These are phyloP conservation scores for Daubentonia madagascariensis DNA, from an alignment of 2,113 vertebrate species.

Conservation along the genomic window DNA sequence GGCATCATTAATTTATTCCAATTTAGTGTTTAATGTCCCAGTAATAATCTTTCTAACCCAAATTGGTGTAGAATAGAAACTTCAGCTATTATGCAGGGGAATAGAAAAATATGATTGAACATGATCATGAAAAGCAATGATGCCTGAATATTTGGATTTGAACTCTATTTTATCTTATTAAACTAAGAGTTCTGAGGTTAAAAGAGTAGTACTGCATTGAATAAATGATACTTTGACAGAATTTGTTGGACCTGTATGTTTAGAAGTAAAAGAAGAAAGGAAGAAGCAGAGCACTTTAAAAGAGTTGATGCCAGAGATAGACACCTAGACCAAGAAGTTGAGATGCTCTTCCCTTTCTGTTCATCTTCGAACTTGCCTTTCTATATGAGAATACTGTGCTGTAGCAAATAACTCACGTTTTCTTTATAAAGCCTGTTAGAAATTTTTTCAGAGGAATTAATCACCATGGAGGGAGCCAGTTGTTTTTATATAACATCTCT, in stretches of 20 bases:
- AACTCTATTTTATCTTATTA: not conserved
- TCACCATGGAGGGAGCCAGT: not conserved
- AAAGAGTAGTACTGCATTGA: not conserved
- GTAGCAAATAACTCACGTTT: not conserved
- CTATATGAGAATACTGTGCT: not conserved
- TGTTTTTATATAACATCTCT: not conserved
- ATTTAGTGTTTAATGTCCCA: not conserved
- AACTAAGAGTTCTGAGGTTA: not conserved
- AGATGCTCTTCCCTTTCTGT: not conserved
- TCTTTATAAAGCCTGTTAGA: not conserved
- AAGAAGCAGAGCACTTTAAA: not conserved
- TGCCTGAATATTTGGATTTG: not conserved
- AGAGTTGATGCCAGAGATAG: not conserved
- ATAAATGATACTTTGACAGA: not conserved
- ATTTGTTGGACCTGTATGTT: not conserved
- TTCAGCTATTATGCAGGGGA: not conserved
- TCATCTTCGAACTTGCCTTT: not conserved
- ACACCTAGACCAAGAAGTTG: not conserved
- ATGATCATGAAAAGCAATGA: not conserved
- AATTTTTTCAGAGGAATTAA: not conserved
- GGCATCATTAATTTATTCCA: slow-evolving; percentile 20
- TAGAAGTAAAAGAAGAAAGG: not conserved
- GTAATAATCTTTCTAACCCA: not conserved
- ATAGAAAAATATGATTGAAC: not conserved
- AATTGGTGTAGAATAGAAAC: not conserved